Base-by-base conservation (phyloP, 2,888 invertebrate genomes). In the Diplolepis rosae region DNA sequence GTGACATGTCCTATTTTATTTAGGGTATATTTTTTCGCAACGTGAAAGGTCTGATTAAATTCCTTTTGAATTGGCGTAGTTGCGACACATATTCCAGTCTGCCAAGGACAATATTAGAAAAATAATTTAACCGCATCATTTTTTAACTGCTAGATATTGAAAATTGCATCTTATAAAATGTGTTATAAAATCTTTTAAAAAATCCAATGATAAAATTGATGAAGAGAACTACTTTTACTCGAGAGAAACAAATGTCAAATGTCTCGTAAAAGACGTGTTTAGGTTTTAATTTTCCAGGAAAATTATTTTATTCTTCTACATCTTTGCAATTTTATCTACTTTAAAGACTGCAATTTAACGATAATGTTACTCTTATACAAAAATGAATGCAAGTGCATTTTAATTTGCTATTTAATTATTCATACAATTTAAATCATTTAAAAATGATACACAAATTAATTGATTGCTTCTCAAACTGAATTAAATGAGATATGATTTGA, bases 1-100 rank as follows among this genome's bases (percentile, higher is more conserved):
- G 54, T 54, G 54, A 54, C 54, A 32, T 54, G 30, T 15, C 54
- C 18, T 30, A 18, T 54, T 54, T 27, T 3, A 61, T 61, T 39
- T 27, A 48, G 45, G 5, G 22, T 18, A 48, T 11, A 48, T 48
- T 48, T 48, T 48, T 48, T 48, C 45, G 45, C 45, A 22, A 48
- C 22, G 22, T 22, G 45, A 48, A 48, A 48, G 1, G 22, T 48
- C 45, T 22, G 45, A 48, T 48, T 22, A 48, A 48, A 22, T 48
- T 48, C 45, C 45, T 48, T 48, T 4, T 22, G 18, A 22, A 48
- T 5, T 15, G 11, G 7, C 4, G 11, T 2, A 48, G 4, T 48
- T 48, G 45, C 45, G 45, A 48, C 22, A 48, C 18, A 48, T n/a
- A n/a, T 48, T 48, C 4, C 3, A 48, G 15, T 48, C 9, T 18